phyloP scores from a whole-genome alignment of 2,888 invertebrate genomes.

The Cephus sareptanus region DNA sequence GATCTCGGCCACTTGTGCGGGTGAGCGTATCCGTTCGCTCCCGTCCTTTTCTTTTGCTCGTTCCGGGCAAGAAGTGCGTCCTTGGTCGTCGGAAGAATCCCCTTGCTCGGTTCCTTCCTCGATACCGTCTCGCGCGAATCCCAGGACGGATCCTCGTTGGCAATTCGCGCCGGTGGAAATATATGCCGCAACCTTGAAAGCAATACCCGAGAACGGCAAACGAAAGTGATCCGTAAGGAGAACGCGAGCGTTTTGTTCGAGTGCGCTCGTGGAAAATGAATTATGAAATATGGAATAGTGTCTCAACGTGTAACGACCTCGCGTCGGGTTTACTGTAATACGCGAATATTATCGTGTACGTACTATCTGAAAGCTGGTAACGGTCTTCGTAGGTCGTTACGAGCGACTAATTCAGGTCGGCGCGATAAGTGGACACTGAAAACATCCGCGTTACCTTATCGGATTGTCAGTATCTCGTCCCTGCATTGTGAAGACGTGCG shows the following conservation, averaged over 20 bases:
- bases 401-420: background rate
- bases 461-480: background rate
- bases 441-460: background rate
- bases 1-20: background rate
- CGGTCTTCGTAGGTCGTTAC: background rate
- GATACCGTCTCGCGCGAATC: background rate
- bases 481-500: slow-evolving; percentile 24
- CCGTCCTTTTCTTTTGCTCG: background rate
- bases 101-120: background rate
- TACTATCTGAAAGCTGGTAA: background rate
- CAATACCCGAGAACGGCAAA: background rate
- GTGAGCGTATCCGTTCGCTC: background rate
- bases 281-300: background rate
- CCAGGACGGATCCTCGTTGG: background rate
- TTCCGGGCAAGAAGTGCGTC: background rate
- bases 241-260: background rate
- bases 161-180: background rate
- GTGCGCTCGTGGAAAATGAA: background rate
- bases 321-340: background rate
- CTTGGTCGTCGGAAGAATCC: background rate
- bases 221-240: background rate
- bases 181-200: background rate
- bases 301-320: background rate
- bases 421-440: background rate
- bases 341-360: background rate